These are phyloP conservation scores for Eurystomus glaucurus DNA, from an alignment of 2,797 vertebrate species.

Conservation along the genomic window DNA sequence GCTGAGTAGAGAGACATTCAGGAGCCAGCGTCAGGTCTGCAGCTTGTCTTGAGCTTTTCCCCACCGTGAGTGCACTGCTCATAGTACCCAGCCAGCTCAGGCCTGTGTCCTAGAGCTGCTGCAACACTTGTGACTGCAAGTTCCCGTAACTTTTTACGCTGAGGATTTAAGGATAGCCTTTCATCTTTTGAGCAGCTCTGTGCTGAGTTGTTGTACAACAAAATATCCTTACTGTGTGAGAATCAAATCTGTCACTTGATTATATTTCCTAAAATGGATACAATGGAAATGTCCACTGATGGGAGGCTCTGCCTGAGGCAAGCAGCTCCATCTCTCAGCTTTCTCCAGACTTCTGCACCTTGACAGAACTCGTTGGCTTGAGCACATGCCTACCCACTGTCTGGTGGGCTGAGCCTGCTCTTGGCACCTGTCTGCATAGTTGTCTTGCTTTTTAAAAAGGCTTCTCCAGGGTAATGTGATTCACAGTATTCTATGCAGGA, in stretches of 20 bases:
- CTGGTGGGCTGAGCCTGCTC: not conserved
- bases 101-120: not conserved
- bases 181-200: not conserved
- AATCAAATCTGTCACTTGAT: not conserved
- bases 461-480: not conserved
- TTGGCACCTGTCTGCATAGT: not conserved
- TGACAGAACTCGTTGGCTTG: not conserved
- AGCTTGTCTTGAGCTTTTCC: not conserved
- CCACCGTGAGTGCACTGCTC: not conserved
- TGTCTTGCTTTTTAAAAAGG: not conserved
- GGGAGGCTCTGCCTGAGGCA: not conserved
- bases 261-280: not conserved
- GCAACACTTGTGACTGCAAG: not conserved
- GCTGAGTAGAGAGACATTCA: not conserved
- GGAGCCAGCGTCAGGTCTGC: not conserved
- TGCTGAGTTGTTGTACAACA: not conserved
- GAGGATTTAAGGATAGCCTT: not conserved
- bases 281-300: not conserved
- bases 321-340: not conserved
- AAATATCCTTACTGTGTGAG: not conserved
- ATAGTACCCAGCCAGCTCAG: not conserved
- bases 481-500: not conserved
- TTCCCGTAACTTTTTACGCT: not conserved
- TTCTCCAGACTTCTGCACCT: not conserved
- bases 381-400: not conserved